Percentiles rank a stretch among this genome's conserved stretches.
phyloP scores from a whole-genome alignment of 2,797 vertebrate genomes.

The Aldrovandia affinis region DNA sequence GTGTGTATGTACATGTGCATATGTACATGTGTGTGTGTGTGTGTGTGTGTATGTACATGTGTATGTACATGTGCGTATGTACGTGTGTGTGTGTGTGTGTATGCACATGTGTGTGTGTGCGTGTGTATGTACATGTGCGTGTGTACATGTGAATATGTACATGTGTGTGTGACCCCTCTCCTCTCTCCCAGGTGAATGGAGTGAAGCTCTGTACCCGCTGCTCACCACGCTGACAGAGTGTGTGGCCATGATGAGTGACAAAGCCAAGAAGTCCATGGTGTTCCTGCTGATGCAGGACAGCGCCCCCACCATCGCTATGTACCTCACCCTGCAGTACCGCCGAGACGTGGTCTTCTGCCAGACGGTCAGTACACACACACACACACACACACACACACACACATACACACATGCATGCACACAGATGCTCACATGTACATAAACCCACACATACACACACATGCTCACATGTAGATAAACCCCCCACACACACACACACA shows the following conservation, averaged over 20 bases:
- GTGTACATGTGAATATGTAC: conserved; percentile 20
- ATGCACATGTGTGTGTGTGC: conserved; percentile 18
- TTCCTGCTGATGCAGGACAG: conserved; percentile 90
- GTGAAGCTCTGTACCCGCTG: conserved; percentile 86
- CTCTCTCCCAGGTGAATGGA: conserved; percentile 82
- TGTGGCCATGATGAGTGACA: conserved; percentile 91
- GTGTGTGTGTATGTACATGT: conserved; percentile 1
- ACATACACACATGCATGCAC: not conserved
- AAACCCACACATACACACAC: not conserved
- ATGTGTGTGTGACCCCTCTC: not conserved
- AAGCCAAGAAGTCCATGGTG: conserved; percentile 90
- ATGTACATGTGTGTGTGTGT: not conserved
- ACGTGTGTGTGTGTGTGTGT: conserved; percentile 1
- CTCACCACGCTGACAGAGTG: conserved; percentile 87
- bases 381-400: conserved; percentile 18
- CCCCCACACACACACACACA: not conserved
- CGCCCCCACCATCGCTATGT: conserved; percentile 83
- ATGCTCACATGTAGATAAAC: not conserved
- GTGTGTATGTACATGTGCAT: not conserved
- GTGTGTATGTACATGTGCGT: conserved; percentile 24
- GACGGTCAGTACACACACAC: conserved; percentile 71
- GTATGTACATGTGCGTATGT: no score
- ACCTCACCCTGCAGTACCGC: conserved; percentile 85
- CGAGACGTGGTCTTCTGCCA: conserved; percentile 91
- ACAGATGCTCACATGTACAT: not conserved